Conservation (phyloP, 2,888 invertebrate genomes). For the Dicranocentrus wangi region DNA sequence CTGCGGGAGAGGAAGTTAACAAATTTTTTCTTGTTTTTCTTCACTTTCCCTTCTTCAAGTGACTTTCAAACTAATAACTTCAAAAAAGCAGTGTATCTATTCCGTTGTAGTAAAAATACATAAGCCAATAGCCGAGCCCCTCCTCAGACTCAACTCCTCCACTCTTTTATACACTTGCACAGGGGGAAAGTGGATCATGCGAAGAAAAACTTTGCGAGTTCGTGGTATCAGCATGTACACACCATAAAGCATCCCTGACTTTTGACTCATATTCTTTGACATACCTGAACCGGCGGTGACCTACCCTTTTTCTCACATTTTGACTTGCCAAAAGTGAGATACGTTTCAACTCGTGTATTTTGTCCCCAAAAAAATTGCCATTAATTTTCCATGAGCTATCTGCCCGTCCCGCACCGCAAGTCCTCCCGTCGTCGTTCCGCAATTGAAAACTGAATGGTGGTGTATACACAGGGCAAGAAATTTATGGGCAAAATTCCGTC, state of each 20-base stretch:
- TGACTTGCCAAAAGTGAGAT: constrained; percentile 43
- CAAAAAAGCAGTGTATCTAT: background rate
- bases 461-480: constrained; percentile 29
- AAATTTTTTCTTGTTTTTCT: constrained; percentile 10
- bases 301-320: constrained; percentile 58
- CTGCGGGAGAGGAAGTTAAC: background rate
- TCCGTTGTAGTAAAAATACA: no score
- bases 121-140: no score
- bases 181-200: background rate
- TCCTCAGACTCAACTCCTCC: background rate
- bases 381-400: constrained; percentile 52
- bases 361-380: constrained; percentile 18
- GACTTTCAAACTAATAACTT: background rate
- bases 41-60: constrained; percentile 26
- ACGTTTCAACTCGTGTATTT: background rate
- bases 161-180: constrained; percentile 26
- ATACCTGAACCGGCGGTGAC: constrained; percentile 54
- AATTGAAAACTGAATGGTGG: constrained; percentile 4
- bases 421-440: background rate
- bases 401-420: no score
- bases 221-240: constrained; percentile 46
- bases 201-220: constrained; percentile 19
- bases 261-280: constrained; percentile 52
- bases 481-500: constrained; percentile 60
- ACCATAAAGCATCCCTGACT: constrained; percentile 57